phyloP scores from a whole-genome alignment of 2,888 invertebrate genomes.

The Rhagium mordax region DNA sequence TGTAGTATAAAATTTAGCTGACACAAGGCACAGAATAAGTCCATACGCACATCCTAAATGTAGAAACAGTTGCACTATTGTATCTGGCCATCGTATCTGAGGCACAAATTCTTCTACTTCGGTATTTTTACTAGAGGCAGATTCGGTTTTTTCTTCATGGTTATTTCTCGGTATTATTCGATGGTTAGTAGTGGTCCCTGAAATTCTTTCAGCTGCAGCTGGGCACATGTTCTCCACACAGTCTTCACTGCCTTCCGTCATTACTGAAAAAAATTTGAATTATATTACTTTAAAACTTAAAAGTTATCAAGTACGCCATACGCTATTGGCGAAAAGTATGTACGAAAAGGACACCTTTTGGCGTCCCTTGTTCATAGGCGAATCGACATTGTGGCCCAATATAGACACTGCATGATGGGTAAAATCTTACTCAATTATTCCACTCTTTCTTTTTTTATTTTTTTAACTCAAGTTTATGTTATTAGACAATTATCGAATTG shows the following conservation, averaged over 20 bases:
- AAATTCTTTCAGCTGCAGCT: conserved; percentile 21
- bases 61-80: conserved; percentile 79
- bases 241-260: conserved; percentile 51
- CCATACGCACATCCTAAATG: conserved; percentile 82
- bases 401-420: too few species aligned
- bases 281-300: background rate
- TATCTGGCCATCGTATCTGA: conserved; percentile 81
- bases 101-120: conserved; percentile 71
- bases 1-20: conserved; percentile 76
- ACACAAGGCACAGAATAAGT: conserved; percentile 76
- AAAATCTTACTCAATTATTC: too few species aligned
- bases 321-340: too few species aligned
- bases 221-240: conserved; percentile 41
- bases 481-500: too few species aligned
- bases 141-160: conserved; percentile 36
- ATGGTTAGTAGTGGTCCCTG: conserved; percentile 37
- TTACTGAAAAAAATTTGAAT: conserved; percentile 42
- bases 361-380: too few species aligned
- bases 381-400: too few species aligned
- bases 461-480: too few species aligned
- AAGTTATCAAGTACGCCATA: too few species aligned
- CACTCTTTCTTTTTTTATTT: too few species aligned
- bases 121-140: conserved; percentile 28
- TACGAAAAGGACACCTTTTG: too few species aligned
- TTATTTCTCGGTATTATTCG: conserved; percentile 36